Evolutionary conservation across 2,797 vertebrate genomes (phyloP), one percentile per base, ranked within the genome.

Genomic region (Avahi laniger): DNA sequence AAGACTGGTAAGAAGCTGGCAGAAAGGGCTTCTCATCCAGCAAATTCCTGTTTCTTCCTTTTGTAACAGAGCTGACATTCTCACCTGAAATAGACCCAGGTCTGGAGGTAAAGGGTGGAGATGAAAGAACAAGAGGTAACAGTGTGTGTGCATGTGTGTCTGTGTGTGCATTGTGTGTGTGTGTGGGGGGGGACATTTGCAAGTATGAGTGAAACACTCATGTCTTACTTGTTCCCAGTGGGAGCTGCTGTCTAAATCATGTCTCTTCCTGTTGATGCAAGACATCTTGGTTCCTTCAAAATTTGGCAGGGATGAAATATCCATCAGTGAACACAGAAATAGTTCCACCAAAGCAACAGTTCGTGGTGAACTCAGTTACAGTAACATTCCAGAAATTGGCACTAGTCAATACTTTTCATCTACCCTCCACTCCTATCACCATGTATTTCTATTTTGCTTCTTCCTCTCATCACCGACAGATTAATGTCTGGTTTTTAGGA

Each of bases 161-260:
- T 50, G n/a, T 57, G 26, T n/a, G 65, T 41, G 24, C 48, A 30
- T 2, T 2, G 7, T 11, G 59, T 7, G n/a, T 26, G 14, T 7
- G n/a, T 22, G 10, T 10, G 11, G 59, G 8, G 18, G 1, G 22
- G 1, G 7, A 2, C 7, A 1, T 0, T 67, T 52, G 4, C 63
- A 79, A 50, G 12, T 3, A 17, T 4, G 0, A 80, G 41, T 30
- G 35, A 54, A 33, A 6, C 28, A 28, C 0, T 0, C 3, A 22
- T 9, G 5, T 22, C 79, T 95, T 6, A 33, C 43, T 30, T 43
- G 24, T 80, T 88, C 28, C 52, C 63, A 50, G 13, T 26, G 52
- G 67, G n/a, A 75, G 33, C n/a, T 59, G 30, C 28, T 72, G 28
- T 41, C 20, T 46, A 12, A 57, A 65, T 5, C 28, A 33, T 20